A percentile compares a stretch with the other conserved stretches of the same genome.
phyloP scores from a whole-genome alignment of 2,797 vertebrate genomes.

The Chelon auratus region DNA sequence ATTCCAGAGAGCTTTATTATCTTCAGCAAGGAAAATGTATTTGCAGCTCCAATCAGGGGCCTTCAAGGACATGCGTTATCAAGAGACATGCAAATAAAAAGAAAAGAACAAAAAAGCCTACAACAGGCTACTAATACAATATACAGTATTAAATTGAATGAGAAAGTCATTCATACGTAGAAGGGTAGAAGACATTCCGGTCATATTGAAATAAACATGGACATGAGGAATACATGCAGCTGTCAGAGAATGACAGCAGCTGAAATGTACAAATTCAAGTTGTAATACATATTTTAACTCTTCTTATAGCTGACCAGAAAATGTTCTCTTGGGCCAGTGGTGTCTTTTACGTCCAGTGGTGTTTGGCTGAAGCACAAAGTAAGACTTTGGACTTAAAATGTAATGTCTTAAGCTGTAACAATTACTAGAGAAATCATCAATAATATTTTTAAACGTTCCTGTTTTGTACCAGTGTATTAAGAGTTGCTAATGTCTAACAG shows the following conservation, averaged over 20 bases:
- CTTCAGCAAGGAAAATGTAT: neutral
- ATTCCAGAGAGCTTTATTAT: neutral
- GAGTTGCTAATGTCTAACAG: neutral
- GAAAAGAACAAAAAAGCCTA: neutral
- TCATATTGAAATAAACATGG: neutral
- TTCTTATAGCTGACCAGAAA: slow-evolving; percentile 8
- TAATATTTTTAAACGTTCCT: neutral
- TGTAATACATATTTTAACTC: slow-evolving; percentile 9
- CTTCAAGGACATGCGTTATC: neutral
- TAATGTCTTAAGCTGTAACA: slow-evolving; percentile 2
- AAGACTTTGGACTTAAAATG: slow-evolving; percentile 27
- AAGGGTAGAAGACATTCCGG: neutral
- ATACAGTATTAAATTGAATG: neutral
- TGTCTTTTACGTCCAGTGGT: neutral
- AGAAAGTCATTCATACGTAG: slow-evolving; percentile 2
- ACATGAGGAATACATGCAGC: neutral
- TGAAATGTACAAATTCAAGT: slow-evolving; percentile 14
- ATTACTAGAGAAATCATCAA: neutral
- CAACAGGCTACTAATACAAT: slow-evolving; percentile 1
- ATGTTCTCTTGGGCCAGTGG: neutral
- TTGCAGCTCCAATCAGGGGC: neutral
- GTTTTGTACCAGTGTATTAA: neutral
- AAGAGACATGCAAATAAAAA: neutral
- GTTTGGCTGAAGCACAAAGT: slow-evolving; percentile 17
- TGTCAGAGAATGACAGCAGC: neutral